Percentiles rank a stretch among this genome's conserved stretches.
Evolutionary conservation across 2,888 invertebrate species (phyloP).

Genomic region (Lasioglossum marginatum): DNA sequence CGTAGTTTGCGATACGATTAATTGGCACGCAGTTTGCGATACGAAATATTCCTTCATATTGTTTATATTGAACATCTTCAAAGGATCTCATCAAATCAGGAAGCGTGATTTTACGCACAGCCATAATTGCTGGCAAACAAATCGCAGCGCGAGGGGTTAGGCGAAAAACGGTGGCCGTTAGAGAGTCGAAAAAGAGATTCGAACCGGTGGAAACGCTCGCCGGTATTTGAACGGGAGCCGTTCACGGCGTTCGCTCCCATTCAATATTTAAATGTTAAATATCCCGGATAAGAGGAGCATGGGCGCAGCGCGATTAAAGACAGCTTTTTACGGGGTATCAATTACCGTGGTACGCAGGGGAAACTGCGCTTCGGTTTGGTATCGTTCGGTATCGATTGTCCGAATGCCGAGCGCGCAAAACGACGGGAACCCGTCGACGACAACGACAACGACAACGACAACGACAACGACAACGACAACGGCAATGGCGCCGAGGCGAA

Average conservation of each 20-base stretch:
- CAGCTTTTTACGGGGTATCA: neutral
- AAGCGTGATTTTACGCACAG: neutral
- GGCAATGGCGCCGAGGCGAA: neutral
- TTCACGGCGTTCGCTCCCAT: neutral
- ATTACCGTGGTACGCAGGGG: neutral
- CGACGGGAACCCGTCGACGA: neutral
- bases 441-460: too few relatives aligned
- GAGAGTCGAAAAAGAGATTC: neutral
- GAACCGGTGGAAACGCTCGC: neutral
- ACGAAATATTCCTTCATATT: neutral
- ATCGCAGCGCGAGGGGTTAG: neutral
- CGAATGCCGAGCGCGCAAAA: neutral
- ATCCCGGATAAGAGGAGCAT: neutral
- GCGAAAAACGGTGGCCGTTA: neutral
- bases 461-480: neutral
- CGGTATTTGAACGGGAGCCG: slow-evolving; percentile 3
- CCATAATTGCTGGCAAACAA: neutral
- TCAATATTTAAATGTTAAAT: slow-evolving; percentile 24
- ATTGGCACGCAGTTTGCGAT: neutral
- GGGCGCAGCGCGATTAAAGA: neutral
- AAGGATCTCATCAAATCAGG: neutral
- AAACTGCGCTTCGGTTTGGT: neutral
- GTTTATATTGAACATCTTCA: neutral
- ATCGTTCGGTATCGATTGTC: slow-evolving; percentile 27
- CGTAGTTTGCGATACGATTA: neutral